Evolutionary conservation across 2,888 invertebrate species (phyloP).

Genomic region (Phoenoteleia sp.): DNA sequence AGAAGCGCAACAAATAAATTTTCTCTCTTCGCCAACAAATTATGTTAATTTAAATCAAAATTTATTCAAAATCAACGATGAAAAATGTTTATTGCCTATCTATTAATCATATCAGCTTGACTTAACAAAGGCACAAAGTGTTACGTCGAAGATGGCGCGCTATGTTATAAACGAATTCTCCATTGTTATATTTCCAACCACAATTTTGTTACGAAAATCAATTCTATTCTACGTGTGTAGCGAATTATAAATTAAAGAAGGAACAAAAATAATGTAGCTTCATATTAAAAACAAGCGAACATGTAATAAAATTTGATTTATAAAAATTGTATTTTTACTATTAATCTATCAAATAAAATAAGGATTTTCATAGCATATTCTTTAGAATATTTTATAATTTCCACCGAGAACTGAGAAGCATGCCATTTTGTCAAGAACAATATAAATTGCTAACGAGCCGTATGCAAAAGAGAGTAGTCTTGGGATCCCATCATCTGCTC

Average conservation of each 20-base stretch:
- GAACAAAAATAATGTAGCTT: conserved; percentile 2
- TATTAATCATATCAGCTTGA: conserved; percentile 36
- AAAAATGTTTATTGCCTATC: conserved; percentile 16
- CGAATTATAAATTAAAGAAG: too few relatives aligned
- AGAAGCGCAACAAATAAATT: background rate
- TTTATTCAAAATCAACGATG: background rate
- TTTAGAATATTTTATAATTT: too few relatives aligned
- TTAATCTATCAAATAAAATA: too few relatives aligned
- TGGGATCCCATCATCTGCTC: too few relatives aligned
- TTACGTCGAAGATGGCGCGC: conserved; percentile 24
- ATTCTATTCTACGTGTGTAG: conserved; percentile 31
- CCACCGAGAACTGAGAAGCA: too few relatives aligned
- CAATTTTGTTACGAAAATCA: conserved; percentile 22
- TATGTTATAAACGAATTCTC: conserved; percentile 9
- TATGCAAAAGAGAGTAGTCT: too few relatives aligned
- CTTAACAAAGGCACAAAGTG: conserved; percentile 20
- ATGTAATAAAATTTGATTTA: too few relatives aligned
- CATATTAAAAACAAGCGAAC: conserved; percentile 1
- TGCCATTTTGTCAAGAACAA: too few relatives aligned
- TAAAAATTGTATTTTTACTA: too few relatives aligned
- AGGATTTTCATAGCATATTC: too few relatives aligned
- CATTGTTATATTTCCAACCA: conserved; percentile 30
- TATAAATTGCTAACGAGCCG: too few relatives aligned
- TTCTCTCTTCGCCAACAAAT: background rate
- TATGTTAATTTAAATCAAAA: conserved; percentile 37